Evolutionary conservation across 2,113 vertebrate species (phyloP).

Genomic region (Zosterops hypoxanthus): DNA sequence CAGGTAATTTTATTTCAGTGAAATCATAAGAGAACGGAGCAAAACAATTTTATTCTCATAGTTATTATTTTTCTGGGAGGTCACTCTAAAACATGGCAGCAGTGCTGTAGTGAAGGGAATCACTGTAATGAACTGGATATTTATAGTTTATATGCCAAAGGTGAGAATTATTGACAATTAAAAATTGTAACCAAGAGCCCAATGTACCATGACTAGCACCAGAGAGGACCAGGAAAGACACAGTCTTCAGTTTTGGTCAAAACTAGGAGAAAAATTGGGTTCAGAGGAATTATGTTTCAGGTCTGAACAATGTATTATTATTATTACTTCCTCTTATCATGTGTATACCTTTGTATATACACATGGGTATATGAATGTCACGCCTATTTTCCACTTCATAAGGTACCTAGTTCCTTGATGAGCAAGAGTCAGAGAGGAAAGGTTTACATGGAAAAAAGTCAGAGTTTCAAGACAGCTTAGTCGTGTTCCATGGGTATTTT

Average conservation of each 20-base stretch:
- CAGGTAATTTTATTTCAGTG: background rate
- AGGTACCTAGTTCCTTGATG: background rate
- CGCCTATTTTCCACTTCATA: background rate
- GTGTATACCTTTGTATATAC: accelerated
- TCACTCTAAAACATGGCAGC: background rate
- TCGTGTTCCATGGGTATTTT: background rate
- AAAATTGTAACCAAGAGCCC: background rate
- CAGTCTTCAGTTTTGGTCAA: background rate
- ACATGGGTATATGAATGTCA: too few relatives aligned
- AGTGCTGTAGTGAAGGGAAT: background rate
- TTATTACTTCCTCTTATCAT: background rate
- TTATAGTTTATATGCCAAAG: background rate
- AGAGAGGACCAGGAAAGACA: background rate
- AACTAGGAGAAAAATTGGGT: background rate
- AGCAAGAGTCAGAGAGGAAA: background rate
- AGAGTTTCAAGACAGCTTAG: background rate
- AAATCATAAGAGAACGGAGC: background rate
- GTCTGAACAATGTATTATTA: background rate
- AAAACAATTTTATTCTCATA: background rate
- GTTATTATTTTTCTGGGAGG: background rate
- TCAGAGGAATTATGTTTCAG: background rate
- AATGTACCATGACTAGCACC: background rate
- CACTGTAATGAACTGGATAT: background rate
- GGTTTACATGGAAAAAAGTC: background rate
- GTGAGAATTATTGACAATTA: background rate